Conservation (phyloP, 2,888 invertebrate genomes). For the Brachypterus glaber region DNA sequence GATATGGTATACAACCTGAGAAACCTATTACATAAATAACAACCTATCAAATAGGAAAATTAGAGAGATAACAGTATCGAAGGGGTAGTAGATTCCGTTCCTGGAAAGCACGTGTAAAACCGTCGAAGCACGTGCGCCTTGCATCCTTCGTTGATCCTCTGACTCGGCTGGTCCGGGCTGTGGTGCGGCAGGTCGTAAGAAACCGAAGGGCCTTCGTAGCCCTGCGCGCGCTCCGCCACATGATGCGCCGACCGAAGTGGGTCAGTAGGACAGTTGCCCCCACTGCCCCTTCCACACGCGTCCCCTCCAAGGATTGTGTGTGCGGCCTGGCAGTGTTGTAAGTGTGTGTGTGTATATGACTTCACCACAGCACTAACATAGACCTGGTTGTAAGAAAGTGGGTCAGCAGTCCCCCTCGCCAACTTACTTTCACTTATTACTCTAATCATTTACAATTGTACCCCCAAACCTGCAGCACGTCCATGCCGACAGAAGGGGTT, state of each 20-base stretch:
- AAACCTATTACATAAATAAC: no score
- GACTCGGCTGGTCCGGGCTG: constrained; percentile 15
- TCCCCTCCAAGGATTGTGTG: constrained; percentile 28
- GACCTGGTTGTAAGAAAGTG: constrained; percentile 88
- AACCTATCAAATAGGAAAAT: no score
- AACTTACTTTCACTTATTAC: constrained; percentile 83
- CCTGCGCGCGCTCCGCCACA: constrained; percentile 38
- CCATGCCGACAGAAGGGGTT: constrained; percentile 22
- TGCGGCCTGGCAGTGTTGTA: constrained; percentile 30
- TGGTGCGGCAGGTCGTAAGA: constrained; percentile 22
- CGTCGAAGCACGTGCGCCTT: neutral
- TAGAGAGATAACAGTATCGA: no score
- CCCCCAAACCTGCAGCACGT: constrained; percentile 46
- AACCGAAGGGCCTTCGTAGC: constrained; percentile 12
- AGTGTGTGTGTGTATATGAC: constrained; percentile 36
- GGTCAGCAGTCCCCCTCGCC: constrained; percentile 67
- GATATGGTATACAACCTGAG: no score
- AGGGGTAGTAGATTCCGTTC: no score
- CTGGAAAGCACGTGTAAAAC: no score
- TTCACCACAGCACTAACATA: constrained; percentile 60
- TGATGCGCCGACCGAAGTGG: constrained; percentile 61
- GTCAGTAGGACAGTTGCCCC: constrained; percentile 72
- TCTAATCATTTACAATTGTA: constrained; percentile 64
- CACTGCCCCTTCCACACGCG: constrained; percentile 24
- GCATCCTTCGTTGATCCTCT: constrained; percentile 6